Base-by-base conservation (phyloP, 1,140 invertebrate genomes). In the Brachionus angularis region DNA sequence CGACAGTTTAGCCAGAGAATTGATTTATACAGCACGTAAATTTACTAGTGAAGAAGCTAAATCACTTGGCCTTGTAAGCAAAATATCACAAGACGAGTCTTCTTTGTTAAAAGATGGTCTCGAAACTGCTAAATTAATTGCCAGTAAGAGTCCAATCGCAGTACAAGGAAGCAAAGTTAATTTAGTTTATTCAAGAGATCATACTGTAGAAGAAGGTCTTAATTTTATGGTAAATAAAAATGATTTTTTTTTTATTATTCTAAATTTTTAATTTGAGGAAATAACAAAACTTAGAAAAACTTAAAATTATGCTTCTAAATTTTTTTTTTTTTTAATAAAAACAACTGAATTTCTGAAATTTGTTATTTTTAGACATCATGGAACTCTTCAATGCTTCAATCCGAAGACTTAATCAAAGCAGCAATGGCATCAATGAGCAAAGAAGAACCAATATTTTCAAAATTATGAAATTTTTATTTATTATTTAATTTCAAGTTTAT, bases 81-180 rank as follows among this genome's bases (percentile, higher is more conserved):
- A 72, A 72, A 18, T 25, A 12, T 14, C 18, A 3, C 7, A 29
- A 1, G 84, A 88, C 77, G 86, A 87, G 79, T 85, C 88, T 23
- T 61, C 73, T 62, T 80, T 91, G 80, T 75, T 96, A 8, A 81
- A 85, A 34, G 85, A 84, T 64, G 88, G 89, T 0, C 62, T 93
- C 1, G 83, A 87, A 29, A 69, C 91, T 62, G 94, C 92, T 25
- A 84, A 85, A 75, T 74, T 82, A 42, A 96, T 98, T 74, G 90
- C 93, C 12, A 77, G 76, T n/a, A 93, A 93, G 81, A 95, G 91
- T 84, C 95, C 95, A 7, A 88, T 97, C 27, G 94, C 93, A 2
- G 88, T 97, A 12, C 93, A 96, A 82, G 87, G 86, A 7, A 89
- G 90, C 0, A 98, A 98, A 80, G 79, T 86, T 58, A 89, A 83